Base-by-base conservation (phyloP, 2,797 vertebrate species). In the Morus bassanus region DNA sequence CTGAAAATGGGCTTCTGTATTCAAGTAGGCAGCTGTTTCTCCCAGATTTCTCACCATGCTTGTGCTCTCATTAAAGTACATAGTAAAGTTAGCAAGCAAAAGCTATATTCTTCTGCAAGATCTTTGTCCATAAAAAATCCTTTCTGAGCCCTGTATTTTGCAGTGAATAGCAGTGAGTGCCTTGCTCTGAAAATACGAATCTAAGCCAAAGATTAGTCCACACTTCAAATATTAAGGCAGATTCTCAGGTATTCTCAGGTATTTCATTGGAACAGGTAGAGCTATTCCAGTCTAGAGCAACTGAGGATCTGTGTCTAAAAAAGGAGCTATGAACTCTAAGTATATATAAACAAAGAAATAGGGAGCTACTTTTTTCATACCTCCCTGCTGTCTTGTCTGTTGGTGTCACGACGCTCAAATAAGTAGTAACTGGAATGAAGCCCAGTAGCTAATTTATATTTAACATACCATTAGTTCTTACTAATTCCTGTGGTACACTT, bases 381-480 rank as follows among this genome's bases (percentile, higher is more conserved):
- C 43, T 79, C 85, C 45, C 22, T 54, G 18, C 35, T 72, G 28
- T 61, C n/a, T 74, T 76, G 14, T 76, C 85, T 77, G 27, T 72
- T 81, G 73, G 39, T 80, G 75, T 64, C 46, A 60, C 6, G 4
- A 54, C 50, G 67, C 65, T 80, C 50, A 28, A 61, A 61, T 6
- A 86, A 54, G 54, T 82, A 74, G 91, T 76, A 89, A 85, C 65
- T 89, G 93, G 86, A 96, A 92, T 75, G 87, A 94, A 96, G 82
- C 73, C 92, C 87, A 57, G 51, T 10, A 92, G 46, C 16, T 11
- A 48, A 63, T 90, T 91, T 85, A 61, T 60, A 63, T 18, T 74
- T 89, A 92, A 85, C 54, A 72, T 48, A 33, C 21, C 69, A 43
- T 81, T 63, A 70, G 89, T 80, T 84, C 84, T 95, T 75, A 68